A percentile compares a stretch with the other conserved stretches of the same genome.
phyloP scores from a whole-genome alignment of 2,113 vertebrate species.

The Salvator merianae region DNA sequence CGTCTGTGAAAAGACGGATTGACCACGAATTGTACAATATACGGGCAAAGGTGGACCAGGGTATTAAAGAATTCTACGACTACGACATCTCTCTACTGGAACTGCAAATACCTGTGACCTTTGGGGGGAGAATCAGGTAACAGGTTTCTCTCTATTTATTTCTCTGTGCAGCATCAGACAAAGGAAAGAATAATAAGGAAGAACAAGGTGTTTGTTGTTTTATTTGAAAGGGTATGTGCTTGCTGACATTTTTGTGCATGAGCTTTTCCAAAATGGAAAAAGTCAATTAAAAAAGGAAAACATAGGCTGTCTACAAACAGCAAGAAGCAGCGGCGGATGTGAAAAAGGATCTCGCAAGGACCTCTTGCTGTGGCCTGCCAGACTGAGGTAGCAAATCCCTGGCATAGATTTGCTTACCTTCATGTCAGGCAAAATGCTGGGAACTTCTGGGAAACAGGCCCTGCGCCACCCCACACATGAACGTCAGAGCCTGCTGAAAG shows the following conservation, averaged over 20 bases:
- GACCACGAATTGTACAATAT: slow-evolving; percentile 69
- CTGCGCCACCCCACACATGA: too few relatives aligned
- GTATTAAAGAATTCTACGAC: slow-evolving; percentile 81
- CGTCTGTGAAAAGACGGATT: slow-evolving; percentile 52
- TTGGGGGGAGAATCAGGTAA: slow-evolving; percentile 78
- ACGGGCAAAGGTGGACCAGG: slow-evolving; percentile 65
- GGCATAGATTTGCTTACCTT: too few relatives aligned
- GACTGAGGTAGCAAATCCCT: too few relatives aligned
- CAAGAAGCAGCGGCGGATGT: too few relatives aligned
- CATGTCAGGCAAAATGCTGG: too few relatives aligned
- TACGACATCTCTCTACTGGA: slow-evolving; percentile 82
- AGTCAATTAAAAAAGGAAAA: background rate
- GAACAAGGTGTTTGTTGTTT: background rate
- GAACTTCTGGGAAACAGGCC: too few relatives aligned
- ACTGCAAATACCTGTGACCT: slow-evolving; percentile 63
- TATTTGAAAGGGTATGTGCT: background rate
- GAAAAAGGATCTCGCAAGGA: too few relatives aligned
- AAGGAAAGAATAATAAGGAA: background rate
- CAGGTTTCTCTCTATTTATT: background rate
- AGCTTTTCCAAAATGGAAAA: background rate
- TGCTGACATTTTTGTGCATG: too few relatives aligned
- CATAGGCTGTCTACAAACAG: background rate
- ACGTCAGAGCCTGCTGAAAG: too few relatives aligned
- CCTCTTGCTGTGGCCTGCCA: too few relatives aligned
- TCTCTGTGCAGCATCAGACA: background rate